Conservation (phyloP, 2,113 vertebrate species). For the Synodontis membranacea region DNA sequence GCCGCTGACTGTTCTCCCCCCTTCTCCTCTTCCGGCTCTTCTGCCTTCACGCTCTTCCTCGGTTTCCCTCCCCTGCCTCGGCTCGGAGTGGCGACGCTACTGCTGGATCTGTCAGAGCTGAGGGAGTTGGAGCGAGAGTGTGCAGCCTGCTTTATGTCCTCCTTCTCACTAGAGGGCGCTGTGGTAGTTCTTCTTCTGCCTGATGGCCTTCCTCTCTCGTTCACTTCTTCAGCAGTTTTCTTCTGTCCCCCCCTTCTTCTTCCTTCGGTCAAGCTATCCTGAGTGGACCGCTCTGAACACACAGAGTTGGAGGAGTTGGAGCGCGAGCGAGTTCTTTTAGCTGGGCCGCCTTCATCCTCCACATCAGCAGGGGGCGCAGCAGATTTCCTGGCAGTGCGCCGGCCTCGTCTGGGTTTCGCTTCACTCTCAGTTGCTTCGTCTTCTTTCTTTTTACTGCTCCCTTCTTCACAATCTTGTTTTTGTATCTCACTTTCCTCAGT, state of each 20-base stretch:
- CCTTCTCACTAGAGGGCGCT: neutral
- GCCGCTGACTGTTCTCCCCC: neutral
- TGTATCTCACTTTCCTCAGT: constrained; percentile 17
- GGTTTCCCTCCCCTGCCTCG: constrained; percentile 53
- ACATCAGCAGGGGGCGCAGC: constrained; percentile 8
- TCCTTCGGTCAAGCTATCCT: constrained; percentile 46
- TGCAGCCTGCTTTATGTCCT: constrained; percentile 40
- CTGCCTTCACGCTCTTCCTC: constrained; percentile 43
- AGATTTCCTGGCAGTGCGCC: constrained; percentile 44
- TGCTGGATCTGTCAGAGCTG: constrained; percentile 67
- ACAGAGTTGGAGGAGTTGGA: constrained; percentile 59
- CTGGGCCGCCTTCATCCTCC: constrained; percentile 5
- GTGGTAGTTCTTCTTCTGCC: constrained; percentile 13
- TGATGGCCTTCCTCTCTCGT: neutral
- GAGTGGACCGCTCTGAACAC: constrained; percentile 56
- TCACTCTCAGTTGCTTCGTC: constrained; percentile 16
- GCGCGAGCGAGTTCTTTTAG: constrained; percentile 43
- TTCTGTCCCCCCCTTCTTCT: constrained; percentile 33
- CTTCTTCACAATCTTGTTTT: constrained; percentile 23
- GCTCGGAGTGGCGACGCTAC: constrained; percentile 32
- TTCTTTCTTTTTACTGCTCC: constrained; percentile 7
- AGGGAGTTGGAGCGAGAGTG: constrained; percentile 68
- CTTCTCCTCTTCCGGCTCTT: neutral
- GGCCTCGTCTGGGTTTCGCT: constrained; percentile 34
- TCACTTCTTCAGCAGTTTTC: neutral